Evolutionary conservation across 2,888 invertebrate genomes (phyloP).

Genomic region (Apamea crenata): DNA sequence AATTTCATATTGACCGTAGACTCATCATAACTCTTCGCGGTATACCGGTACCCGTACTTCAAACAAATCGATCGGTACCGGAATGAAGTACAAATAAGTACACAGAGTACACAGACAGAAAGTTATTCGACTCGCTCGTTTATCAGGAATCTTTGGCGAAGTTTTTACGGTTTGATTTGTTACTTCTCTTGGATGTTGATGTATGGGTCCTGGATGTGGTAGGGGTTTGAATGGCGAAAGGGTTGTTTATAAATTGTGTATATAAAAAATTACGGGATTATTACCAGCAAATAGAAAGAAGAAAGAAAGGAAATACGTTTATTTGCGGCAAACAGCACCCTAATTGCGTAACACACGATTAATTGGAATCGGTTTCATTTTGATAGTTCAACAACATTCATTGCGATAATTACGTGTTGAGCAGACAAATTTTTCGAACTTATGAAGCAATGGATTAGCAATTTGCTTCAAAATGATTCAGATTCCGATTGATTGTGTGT

Average conservation of each 20-base stretch:
- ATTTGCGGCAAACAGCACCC: no score
- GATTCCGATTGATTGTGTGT: no score
- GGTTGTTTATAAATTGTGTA: neutral
- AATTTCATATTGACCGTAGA: constrained; percentile 55
- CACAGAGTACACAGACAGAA: constrained; percentile 80
- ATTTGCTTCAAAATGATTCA: no score
- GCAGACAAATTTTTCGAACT: no score
- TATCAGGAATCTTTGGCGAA: constrained; percentile 86
- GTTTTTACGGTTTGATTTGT: constrained; percentile 89
- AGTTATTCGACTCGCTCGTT: constrained; percentile 83
- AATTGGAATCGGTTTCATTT: no score
- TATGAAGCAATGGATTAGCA: no score
- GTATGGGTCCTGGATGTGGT: constrained; percentile 69
- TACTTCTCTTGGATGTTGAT: constrained; percentile 73
- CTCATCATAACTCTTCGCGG: constrained; percentile 56
- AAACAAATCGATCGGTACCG: constrained; percentile 71
- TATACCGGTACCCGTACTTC: constrained; percentile 30
- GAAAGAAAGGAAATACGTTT: no score
- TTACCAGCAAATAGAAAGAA: no score
- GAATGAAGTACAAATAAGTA: constrained; percentile 87
- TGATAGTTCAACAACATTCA: no score
- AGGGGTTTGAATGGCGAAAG: neutral
- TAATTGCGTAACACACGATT: no score
- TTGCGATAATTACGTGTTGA: no score
- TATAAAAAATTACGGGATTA: no score